A percentile compares a stretch with the other conserved stretches of the same genome.
Conservation (phyloP, 2,888 invertebrate species). For the Orthosia gothica region DNA sequence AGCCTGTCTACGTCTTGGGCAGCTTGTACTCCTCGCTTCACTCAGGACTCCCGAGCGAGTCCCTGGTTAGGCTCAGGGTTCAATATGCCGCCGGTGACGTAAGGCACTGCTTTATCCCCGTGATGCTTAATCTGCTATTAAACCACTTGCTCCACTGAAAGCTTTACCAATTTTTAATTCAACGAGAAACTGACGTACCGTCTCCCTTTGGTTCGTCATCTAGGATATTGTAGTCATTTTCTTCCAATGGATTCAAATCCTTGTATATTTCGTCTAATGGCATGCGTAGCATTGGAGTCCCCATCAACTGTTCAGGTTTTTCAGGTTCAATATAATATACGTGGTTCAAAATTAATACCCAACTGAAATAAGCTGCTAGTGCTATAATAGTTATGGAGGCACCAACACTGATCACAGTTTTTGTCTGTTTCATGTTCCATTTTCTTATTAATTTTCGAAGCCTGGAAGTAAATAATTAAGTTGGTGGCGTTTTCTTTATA, state of each 20-base stretch:
- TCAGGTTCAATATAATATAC: slow-evolving; percentile 7
- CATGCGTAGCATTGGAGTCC: slow-evolving; percentile 76
- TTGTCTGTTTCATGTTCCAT: slow-evolving; percentile 75
- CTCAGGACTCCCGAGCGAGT: too few species aligned
- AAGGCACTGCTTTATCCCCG: too few species aligned
- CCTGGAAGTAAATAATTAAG: slow-evolving; percentile 72
- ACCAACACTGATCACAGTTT: slow-evolving; percentile 69
- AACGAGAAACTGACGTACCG: slow-evolving; percentile 62
- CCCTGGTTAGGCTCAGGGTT: too few species aligned
- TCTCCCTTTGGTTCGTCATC: slow-evolving; percentile 44
- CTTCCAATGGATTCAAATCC: slow-evolving; percentile 29
- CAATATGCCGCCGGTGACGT: too few species aligned
- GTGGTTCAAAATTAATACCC: slow-evolving; percentile 45
- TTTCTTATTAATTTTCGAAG: slow-evolving; percentile 74
- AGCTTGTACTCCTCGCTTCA: too few species aligned
- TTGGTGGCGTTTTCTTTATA: background rate
- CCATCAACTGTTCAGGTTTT: slow-evolving; percentile 35
- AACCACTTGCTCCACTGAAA: background rate
- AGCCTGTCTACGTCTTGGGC: too few species aligned
- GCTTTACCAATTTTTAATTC: background rate
- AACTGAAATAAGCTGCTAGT: slow-evolving; percentile 75
- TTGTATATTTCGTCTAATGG: slow-evolving; percentile 72
- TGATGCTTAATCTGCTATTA: too few species aligned
- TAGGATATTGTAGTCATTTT: slow-evolving; percentile 61
- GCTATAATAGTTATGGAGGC: slow-evolving; percentile 68